Conservation (phyloP, 2,113 vertebrate genomes). For the Microcebus griseorufus region DNA sequence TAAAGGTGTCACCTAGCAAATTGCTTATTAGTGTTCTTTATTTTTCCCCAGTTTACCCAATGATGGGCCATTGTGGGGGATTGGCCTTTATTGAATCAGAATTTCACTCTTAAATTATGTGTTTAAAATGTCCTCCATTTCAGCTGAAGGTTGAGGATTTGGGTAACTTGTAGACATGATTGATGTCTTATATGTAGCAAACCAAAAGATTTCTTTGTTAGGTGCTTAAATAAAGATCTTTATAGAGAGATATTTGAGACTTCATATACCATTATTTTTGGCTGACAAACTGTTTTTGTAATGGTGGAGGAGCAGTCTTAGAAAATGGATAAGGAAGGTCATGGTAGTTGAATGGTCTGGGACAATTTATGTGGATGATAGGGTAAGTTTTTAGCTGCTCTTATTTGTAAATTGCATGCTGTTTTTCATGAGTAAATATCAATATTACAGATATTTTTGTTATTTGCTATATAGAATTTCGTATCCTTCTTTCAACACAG, state of each 20-base stretch:
- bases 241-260: not conserved
- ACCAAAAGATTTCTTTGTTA: conserved; percentile 29
- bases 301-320: not conserved
- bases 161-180: not conserved
- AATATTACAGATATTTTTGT: not conserved
- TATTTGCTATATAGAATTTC: conserved; percentile 12
- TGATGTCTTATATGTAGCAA: conserved; percentile 14
- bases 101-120: not conserved
- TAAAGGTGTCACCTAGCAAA: conserved; percentile 30
- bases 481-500: conserved; percentile 17
- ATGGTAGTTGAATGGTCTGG: not conserved
- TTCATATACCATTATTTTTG: not conserved
- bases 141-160: not conserved
- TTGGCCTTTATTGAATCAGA: conserved; percentile 3
- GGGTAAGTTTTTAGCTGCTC: not conserved
- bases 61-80: not conserved
- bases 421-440: conserved; percentile 15
- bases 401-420: not conserved
- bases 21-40: not conserved
- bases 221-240: conserved; percentile 27
- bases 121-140: not conserved
- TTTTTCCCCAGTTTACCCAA: not conserved
- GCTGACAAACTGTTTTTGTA: conserved; percentile 6
- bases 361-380: conserved; percentile 3
- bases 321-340: not conserved